Conservation (phyloP, 2,113 vertebrate species). For the Vulpes ferrilata region DNA sequence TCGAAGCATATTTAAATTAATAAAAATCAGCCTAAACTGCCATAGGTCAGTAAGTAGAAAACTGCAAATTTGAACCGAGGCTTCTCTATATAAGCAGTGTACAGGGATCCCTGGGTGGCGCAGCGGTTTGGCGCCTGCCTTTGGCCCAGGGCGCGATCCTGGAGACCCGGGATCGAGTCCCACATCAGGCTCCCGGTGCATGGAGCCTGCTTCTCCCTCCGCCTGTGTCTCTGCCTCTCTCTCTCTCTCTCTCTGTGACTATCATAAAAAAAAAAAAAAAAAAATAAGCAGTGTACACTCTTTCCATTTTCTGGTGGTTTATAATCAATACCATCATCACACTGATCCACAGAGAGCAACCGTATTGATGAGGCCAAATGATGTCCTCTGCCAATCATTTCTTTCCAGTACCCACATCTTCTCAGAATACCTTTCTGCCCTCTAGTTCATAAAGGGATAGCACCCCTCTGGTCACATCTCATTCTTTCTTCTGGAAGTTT, state of each 20-base stretch:
- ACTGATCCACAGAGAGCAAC: not conserved
- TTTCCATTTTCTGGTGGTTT: not conserved
- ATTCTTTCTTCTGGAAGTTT: not conserved
- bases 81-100: not conserved
- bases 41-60: not conserved
- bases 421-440: not conserved
- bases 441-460: not conserved
- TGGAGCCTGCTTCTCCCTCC: too few species aligned
- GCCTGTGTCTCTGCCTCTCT: too few species aligned
- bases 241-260: too few species aligned
- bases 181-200: too few species aligned
- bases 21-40: not conserved
- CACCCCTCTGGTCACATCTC: not conserved
- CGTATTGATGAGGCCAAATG: not conserved
- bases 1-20: not conserved
- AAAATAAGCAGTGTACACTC: not conserved
- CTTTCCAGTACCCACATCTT: not conserved
- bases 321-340: not conserved
- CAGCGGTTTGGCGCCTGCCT: too few species aligned
- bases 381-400: not conserved
- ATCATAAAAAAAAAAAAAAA: too few species aligned
- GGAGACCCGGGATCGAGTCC: too few species aligned
- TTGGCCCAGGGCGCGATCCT: too few species aligned
- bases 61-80: not conserved
- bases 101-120: too few species aligned